Base-by-base conservation (phyloP, 2,888 invertebrate genomes). In the Myathropa florea region DNA sequence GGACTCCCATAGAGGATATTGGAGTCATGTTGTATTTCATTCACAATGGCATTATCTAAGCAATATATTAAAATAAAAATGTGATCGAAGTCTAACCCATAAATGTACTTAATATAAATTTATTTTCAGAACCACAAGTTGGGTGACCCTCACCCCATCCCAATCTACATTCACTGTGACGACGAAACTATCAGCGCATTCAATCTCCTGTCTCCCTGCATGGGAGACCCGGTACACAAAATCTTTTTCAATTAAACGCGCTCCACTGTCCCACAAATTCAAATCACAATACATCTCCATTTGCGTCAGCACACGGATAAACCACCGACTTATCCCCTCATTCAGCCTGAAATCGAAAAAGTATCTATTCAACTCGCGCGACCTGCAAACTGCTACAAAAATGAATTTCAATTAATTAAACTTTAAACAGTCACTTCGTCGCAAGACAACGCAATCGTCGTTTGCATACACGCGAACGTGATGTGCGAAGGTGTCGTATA, bases 401-500 rank as follows among this genome's bases (percentile, higher is more conserved):
- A 79, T 78, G 64, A 78, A 86, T 79, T 79, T 86, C 63, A 75
- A 83, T 86, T 86, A 86, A 79, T 82, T 86, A 67, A 70, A 67
- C 68, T 39, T 71, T 79, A 73, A 75, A 75, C 78, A 77, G 75
- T 82, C 70, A 70, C 39, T 64, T 64, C 70, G 68, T 63, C 86
- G 72, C 88, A 89, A 83, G 78, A 89, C 86, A 89, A 78, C 81
- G 75, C 81, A 61, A 64, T 68, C 68, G 64, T 33, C 60, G 61
- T 26, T 21, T 80, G 33, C 64, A 61, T 36, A 59, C 63, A 21
- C 6, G 28, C 53, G 33, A 23, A 30, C 57, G 53, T 72, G 12
- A 84, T 23, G 12, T 24, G n/a, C n/a, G 65, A 68, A 78, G 80
- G 71, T 83, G 89, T 85, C 36, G 65, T 67, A 80, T 91, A 93